Conservation (phyloP, 53 echinoderm and acorn worm species). For the Holothuria leucospilota region DNA sequence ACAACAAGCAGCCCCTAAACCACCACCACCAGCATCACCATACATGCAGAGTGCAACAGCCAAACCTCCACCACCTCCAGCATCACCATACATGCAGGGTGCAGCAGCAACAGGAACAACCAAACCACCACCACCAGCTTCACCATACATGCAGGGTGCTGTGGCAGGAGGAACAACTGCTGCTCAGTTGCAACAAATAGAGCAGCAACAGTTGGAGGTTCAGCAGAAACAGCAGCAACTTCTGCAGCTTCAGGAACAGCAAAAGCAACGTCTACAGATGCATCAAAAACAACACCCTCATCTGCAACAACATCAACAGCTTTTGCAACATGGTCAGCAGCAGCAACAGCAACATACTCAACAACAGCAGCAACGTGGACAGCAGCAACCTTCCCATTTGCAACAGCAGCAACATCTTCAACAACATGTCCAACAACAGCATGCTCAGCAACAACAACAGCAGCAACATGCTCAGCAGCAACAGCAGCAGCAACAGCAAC, state of each 20-base stretch:
- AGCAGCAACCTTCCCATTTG: neutral
- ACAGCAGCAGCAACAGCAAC: neutral
- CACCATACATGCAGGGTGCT: neutral
- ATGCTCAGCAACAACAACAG: neutral
- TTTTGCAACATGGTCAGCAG: neutral
- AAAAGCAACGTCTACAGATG: conserved; percentile 33
- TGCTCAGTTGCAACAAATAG: neutral
- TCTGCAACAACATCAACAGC: neutral
- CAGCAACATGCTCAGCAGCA: conserved; percentile 44
- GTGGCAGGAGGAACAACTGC: neutral
- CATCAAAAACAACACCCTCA: neutral
- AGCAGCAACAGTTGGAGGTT: conserved; percentile 1
- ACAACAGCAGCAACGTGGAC: too few species aligned
- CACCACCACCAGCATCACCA: neutral
- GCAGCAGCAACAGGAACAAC: neutral
- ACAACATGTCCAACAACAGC: conserved; percentile 9
- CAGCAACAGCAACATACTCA: neutral
- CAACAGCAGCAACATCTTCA: conserved; percentile 41
- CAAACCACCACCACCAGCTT: neutral
- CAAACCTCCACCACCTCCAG: neutral
- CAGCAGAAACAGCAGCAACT: conserved; percentile 35
- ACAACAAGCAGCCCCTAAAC: neutral
- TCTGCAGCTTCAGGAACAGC: conserved; percentile 10
- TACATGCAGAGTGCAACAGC: too few species aligned
- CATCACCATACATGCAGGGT: neutral